phyloP scores from a whole-genome alignment of 1,140 invertebrate genomes.

The Calliphora vicina region DNA sequence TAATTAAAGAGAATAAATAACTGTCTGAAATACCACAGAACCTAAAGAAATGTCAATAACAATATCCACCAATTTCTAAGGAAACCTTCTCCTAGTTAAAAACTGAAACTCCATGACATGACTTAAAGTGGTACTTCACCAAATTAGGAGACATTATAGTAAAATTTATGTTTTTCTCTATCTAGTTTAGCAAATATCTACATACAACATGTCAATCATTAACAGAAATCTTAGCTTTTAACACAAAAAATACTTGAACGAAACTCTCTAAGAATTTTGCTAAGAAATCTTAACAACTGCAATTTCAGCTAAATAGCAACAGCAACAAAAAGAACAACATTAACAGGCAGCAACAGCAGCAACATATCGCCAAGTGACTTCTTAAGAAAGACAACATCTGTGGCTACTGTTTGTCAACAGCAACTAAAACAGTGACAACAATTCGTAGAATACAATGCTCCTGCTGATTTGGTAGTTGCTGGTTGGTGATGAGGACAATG shows the following conservation, averaged over 20 bases:
- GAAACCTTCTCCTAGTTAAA: no score
- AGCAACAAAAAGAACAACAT: neutral
- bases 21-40: no score
- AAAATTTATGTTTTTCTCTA: neutral
- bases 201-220: constrained; percentile 29
- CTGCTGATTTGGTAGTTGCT: neutral
- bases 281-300: constrained; percentile 9
- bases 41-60: no score
- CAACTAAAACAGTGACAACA: constrained; percentile 1
- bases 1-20: no score
- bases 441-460: constrained; percentile 22
- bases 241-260: neutral
- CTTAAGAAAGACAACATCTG: constrained; percentile 33
- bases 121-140: no score
- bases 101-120: no score
- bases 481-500: neutral
- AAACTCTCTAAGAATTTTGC: constrained; percentile 1
- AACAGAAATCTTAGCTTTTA: constrained; percentile 22
- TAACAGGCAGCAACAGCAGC: neutral
- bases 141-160: neutral
- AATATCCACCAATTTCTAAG: no score
- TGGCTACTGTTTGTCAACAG: constrained; percentile 29
- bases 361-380: constrained; percentile 12
- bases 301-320: neutral
- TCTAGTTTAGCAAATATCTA: neutral